These are phyloP conservation scores for Drosophila quinaria DNA, from an alignment of 2,888 invertebrate species.

Conservation along the genomic window DNA sequence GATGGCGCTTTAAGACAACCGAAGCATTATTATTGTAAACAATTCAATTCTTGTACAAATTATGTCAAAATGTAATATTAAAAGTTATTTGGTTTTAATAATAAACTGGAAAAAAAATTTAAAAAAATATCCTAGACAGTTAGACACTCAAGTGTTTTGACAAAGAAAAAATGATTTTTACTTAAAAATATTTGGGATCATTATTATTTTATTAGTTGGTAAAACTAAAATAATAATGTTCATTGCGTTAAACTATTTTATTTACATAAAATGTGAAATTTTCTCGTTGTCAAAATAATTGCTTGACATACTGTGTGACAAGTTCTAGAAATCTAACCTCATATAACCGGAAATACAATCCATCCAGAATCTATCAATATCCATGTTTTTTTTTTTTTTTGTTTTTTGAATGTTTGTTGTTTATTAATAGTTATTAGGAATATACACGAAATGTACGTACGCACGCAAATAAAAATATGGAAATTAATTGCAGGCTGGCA, in stretches of 20 bases:
- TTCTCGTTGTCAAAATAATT: not conserved
- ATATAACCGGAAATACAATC: conserved; percentile 5
- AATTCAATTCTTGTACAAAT: conserved; percentile 35
- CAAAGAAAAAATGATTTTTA: not conserved
- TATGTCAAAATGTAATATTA: conserved; percentile 19
- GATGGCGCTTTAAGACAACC: conserved; percentile 65
- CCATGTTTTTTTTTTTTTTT: not conserved
- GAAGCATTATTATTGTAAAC: conserved; percentile 9
- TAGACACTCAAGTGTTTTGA: not conserved
- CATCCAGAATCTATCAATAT: not conserved
- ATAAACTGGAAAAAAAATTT: not conserved
- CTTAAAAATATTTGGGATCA: too few species aligned
- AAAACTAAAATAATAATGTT: not conserved
- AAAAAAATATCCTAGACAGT: not conserved
- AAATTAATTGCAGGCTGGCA: not conserved
- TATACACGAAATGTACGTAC: not conserved
- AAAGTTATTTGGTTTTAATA: conserved; percentile 25
- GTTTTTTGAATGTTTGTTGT: not conserved
- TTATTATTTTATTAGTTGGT: too few species aligned
- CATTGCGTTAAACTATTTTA: not conserved
- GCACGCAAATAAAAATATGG: conserved; percentile 4
- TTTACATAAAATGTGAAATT: not conserved
- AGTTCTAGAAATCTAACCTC: conserved; percentile 26
- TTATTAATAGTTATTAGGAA: not conserved
- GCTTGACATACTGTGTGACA: not conserved